These are phyloP conservation scores for Xiphydria camelus DNA, from an alignment of 2,888 invertebrate genomes.

Conservation along the genomic window DNA sequence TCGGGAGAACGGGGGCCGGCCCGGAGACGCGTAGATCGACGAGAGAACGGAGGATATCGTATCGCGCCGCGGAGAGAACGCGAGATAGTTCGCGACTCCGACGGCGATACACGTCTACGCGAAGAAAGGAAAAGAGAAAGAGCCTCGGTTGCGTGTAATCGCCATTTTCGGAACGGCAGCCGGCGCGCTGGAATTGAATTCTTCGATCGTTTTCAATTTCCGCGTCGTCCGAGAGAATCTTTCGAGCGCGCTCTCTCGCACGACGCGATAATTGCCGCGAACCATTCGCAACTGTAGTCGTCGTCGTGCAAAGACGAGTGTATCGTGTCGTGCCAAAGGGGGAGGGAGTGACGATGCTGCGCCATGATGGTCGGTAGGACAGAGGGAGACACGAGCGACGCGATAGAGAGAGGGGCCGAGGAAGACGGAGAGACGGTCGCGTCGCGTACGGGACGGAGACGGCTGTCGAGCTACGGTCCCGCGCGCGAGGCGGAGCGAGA, in stretches of 20 bases:
- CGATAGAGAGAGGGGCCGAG: constrained; percentile 1
- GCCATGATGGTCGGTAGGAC: too few species aligned
- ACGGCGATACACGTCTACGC: background rate
- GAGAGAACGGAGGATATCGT: background rate
- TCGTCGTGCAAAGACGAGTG: background rate
- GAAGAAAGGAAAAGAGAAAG: constrained; percentile 3
- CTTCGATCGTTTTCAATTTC: background rate
- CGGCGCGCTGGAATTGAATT: constrained; percentile 2
- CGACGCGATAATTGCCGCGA: background rate
- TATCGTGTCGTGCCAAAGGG: background rate
- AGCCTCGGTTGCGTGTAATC: constrained; percentile 5
- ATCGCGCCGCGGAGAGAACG: background rate
- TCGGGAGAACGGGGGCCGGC: background rate
- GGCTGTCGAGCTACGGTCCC: background rate
- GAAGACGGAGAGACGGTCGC: constrained; percentile 8
- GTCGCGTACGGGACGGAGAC: constrained; percentile 7
- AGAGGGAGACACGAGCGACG: background rate
- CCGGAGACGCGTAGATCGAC: background rate
- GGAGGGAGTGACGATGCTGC: background rate
- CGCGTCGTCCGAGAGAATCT: background rate
- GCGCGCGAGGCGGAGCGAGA: constrained; percentile 12
- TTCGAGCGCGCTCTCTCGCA: constrained; percentile 1
- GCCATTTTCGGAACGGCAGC: constrained; percentile 18
- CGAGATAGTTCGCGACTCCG: background rate
- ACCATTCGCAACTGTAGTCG: background rate